Base-by-base conservation (phyloP, 2,888 invertebrate species). In the Eristalis pertinax region DNA sequence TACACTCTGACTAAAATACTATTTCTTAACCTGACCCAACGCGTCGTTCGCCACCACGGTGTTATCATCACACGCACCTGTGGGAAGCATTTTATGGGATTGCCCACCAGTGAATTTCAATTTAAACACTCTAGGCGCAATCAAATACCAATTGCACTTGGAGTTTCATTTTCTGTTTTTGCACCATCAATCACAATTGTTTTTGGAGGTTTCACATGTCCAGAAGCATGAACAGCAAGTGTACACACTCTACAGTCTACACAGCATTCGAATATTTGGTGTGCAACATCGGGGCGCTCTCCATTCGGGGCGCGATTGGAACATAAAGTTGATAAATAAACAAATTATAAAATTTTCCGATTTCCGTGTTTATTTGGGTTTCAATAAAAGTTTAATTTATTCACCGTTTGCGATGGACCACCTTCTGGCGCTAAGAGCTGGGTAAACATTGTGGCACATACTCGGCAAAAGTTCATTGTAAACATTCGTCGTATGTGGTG, bases 351-450 rank as follows among this genome's bases (percentile, higher is more conserved):
- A 79, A 83, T 83, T 79, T 79, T 83, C 70, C 43, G 24, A 75
- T 82, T 83, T 79, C 22, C 58, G 13, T 87, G 84, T 87, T 87
- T 87, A 80, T 87, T 87, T 80, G 67, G 87, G 76, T 73, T 87
- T 80, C 79, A 76, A 87, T 87, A 87, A 87, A 87, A 87, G 79
- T 87, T 87, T 87, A 87, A 87, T 87, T 87, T 87, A 84, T 87
- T 87, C 73, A 87, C 84, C 79, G 76, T 73, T 84, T 87, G 87
- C 84, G 84, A 84, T 87, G 84, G 87, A 87, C 87, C 87, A 87
- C 87, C 87, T 87, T 87, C 87, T 84, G 87, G 87, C 87, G 87
- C 87, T 84, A 75, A 78, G 83, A 70, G 74, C 41, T 78, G 41
- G 41, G 65, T 83, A 87, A 87, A 87, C 84, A 87, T 75, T 75